Evolutionary conservation across 2,888 invertebrate species (phyloP).

Genomic region (Acanthosepion esculentum): DNA sequence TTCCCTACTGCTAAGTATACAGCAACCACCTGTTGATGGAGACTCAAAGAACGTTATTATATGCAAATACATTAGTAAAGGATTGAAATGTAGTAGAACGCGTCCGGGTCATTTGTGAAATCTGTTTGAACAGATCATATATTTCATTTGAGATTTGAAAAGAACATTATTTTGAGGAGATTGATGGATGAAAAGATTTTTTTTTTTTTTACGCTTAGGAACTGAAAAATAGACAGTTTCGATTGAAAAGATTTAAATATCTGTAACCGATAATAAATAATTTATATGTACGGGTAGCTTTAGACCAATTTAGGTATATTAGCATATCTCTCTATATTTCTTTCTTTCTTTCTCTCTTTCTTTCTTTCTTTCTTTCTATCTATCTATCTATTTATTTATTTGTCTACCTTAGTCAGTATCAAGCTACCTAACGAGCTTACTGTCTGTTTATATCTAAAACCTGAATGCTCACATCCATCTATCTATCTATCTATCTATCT

Average conservation of each 20-base stretch:
- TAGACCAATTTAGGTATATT: not conserved
- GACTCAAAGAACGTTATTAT: not conserved
- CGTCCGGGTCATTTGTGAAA: not conserved
- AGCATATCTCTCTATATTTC: not conserved
- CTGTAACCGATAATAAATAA: not conserved
- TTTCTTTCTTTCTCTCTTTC: not conserved
- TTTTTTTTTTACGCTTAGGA: not conserved
- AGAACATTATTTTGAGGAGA: not conserved
- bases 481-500: too few species aligned
- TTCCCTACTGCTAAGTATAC: not conserved
- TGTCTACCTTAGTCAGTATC: not conserved
- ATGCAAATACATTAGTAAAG: not conserved
- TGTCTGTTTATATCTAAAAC: too few species aligned
- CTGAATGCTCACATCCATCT: too few species aligned
- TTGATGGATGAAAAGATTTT: not conserved
- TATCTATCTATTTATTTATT: not conserved
- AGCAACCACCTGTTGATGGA: slow-evolving; percentile 9
- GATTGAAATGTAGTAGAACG: not conserved
- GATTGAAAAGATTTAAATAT: not conserved
- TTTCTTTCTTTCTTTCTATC: not conserved
- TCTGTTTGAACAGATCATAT: not conserved
- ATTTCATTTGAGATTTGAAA: not conserved
- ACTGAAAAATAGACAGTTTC: not conserved
- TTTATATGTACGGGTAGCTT: not conserved
- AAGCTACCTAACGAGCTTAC: too few species aligned